Conservation (phyloP, 2,797 vertebrate genomes). For the Eupleurogrammus muticus region DNA sequence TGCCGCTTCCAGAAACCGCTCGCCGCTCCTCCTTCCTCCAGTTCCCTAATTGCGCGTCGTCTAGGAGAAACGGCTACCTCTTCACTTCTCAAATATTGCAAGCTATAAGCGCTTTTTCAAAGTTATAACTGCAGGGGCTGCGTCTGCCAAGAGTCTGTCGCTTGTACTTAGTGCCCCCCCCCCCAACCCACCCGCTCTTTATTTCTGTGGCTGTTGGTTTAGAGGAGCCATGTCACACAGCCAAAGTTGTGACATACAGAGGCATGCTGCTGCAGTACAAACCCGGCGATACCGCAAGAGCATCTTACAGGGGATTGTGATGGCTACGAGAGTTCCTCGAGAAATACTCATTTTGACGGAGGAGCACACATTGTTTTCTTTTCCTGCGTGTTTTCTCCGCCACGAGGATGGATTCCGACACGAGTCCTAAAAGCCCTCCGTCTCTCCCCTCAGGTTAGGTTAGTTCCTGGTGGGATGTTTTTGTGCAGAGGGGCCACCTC, state of each 20-base stretch:
- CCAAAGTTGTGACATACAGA: slow-evolving; percentile 72
- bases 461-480: slow-evolving; percentile 80
- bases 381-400: slow-evolving; percentile 42
- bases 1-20: slow-evolving; percentile 74
- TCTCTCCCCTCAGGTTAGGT: slow-evolving; percentile 70
- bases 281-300: slow-evolving; percentile 41
- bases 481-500: slow-evolving; percentile 77
- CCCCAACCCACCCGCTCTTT: slow-evolving; percentile 15
- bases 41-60: slow-evolving; percentile 76
- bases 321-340: slow-evolving; percentile 36
- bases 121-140: slow-evolving; percentile 68
- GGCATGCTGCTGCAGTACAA: slow-evolving; percentile 57
- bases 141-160: slow-evolving; percentile 78
- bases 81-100: slow-evolving; percentile 81
- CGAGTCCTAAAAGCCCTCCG: slow-evolving; percentile 50
- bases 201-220: slow-evolving; percentile 70
- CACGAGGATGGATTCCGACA: slow-evolving; percentile 59
- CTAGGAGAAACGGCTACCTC: slow-evolving; percentile 74
- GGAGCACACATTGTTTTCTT: slow-evolving; percentile 27
- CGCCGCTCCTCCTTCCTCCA: slow-evolving; percentile 66
- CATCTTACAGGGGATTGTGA: slow-evolving; percentile 33
- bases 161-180: slow-evolving; percentile 46
- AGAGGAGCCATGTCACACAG: slow-evolving; percentile 65
- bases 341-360: slow-evolving; percentile 38
- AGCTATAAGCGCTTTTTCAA: slow-evolving; percentile 79